Percentiles rank a stretch among this genome's conserved stretches.
Evolutionary conservation across 1,140 invertebrate species (phyloP).

Genomic region (Diachasmimorpha longicaudata): DNA sequence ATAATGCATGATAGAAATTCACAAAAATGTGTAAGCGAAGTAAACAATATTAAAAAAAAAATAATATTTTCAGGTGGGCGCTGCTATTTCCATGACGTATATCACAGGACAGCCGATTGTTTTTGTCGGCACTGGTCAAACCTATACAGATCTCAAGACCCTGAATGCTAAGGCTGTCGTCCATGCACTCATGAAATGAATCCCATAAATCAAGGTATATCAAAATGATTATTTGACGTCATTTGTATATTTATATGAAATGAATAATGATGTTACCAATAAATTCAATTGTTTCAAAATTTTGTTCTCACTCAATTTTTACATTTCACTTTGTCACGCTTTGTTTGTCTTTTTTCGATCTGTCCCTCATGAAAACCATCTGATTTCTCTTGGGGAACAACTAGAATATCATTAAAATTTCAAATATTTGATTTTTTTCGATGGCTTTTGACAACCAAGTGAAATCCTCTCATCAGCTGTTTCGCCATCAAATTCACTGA

Average conservation of each 20-base stretch:
- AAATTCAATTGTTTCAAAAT: slow-evolving; percentile 16
- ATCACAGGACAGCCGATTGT: slow-evolving; percentile 99
- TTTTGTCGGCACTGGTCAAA: slow-evolving; percentile 99
- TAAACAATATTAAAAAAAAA: not conserved
- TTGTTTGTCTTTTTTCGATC: too few species aligned
- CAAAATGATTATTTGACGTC: not conserved
- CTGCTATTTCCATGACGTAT: slow-evolving; percentile 99
- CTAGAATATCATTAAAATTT: too few species aligned
- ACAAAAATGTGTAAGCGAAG: too few species aligned
- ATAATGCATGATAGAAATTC: too few species aligned
- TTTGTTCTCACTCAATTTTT: too few species aligned
- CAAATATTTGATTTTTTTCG: too few species aligned
- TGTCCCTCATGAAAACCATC: too few species aligned
- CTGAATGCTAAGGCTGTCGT: slow-evolving; percentile 98
- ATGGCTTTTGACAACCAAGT: too few species aligned
- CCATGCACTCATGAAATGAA: slow-evolving; percentile 92
- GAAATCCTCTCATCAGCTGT: too few species aligned
- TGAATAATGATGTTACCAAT: slow-evolving; percentile 7
- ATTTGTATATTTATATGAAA: slow-evolving; percentile 24
- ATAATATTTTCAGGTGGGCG: slow-evolving; percentile 80
- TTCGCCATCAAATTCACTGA: too few species aligned
- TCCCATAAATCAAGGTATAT: slow-evolving; percentile 16
- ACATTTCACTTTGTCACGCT: too few species aligned
- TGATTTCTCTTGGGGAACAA: too few species aligned
- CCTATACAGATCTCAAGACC: slow-evolving; percentile 96